Evolutionary conservation across 2,797 vertebrate genomes (phyloP).

Genomic region (Mallotus villosus): DNA sequence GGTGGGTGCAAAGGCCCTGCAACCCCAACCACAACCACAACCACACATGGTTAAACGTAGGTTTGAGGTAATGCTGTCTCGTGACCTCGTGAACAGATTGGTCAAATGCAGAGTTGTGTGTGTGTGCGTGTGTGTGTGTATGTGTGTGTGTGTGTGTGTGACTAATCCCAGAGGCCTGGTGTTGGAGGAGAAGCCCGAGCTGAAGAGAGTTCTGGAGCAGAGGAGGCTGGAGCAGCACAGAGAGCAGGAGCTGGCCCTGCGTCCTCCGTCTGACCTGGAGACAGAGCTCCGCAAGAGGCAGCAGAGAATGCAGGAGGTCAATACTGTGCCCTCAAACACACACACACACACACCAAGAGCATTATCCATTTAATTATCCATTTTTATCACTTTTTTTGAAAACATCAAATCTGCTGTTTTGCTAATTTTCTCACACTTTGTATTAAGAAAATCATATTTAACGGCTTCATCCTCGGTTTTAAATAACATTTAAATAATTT

Average conservation of each 20-base stretch:
- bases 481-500: no score
- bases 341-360: not conserved
- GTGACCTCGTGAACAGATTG: not conserved
- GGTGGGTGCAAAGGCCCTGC: conserved; percentile 49
- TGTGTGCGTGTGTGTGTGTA: conserved; percentile 8
- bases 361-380: no score
- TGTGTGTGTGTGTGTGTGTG: conserved; percentile 4
- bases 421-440: no score
- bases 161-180: conserved; percentile 68
- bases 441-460: no score
- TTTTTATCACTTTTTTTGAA: no score
- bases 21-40: not conserved
- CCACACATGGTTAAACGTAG: not conserved
- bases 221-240: conserved; percentile 69
- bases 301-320: conserved; percentile 74
- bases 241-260: conserved; percentile 70
- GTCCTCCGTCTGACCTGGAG: conserved; percentile 73
- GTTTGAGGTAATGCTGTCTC: not conserved
- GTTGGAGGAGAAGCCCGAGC: conserved; percentile 74
- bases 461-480: no score
- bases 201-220: conserved; percentile 76
- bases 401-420: no score
- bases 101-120: not conserved
- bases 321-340: not conserved
- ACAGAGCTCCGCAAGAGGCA: conserved; percentile 79